These are phyloP conservation scores for Metellina segmentata DNA, from an alignment of 2,888 invertebrate genomes.

Conservation along the genomic window DNA sequence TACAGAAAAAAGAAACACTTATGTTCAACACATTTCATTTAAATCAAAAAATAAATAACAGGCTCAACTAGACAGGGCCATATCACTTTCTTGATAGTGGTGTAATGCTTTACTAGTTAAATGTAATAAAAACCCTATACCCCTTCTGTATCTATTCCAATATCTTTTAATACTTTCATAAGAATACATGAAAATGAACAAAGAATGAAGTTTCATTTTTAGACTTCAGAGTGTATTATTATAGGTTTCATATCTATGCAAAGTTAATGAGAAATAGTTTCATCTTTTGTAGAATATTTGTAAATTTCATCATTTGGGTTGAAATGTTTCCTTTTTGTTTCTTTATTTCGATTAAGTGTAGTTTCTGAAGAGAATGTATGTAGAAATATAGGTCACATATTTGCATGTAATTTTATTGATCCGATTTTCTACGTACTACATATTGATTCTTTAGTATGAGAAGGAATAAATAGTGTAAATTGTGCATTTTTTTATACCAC, in stretches of 20 bases:
- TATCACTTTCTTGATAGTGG: too few species aligned
- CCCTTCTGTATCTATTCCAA: too few species aligned
- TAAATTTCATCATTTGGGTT: not conserved
- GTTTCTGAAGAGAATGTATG: constrained; percentile 2
- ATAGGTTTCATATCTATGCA: not conserved
- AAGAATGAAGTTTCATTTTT: not conserved
- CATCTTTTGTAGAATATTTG: not conserved
- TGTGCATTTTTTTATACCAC: constrained; percentile 59
- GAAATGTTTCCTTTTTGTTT: not conserved
- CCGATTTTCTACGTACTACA: constrained; percentile 22
- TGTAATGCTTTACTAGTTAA: too few species aligned
- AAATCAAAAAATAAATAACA: too few species aligned
- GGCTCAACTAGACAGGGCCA: too few species aligned
- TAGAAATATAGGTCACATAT: constrained; percentile 19
- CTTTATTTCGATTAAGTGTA: not conserved
- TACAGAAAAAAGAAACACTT: too few species aligned
- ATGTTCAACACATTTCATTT: too few species aligned
- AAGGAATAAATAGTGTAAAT: constrained; percentile 39
- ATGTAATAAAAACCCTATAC: too few species aligned
- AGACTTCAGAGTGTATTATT: not conserved
- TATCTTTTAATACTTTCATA: not conserved
- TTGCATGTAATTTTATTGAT: constrained; percentile 36
- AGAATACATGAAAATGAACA: not conserved
- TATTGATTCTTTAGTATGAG: constrained; percentile 32
- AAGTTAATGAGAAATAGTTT: not conserved